Conservation (phyloP, 2,888 invertebrate genomes). For the Labia minor region DNA sequence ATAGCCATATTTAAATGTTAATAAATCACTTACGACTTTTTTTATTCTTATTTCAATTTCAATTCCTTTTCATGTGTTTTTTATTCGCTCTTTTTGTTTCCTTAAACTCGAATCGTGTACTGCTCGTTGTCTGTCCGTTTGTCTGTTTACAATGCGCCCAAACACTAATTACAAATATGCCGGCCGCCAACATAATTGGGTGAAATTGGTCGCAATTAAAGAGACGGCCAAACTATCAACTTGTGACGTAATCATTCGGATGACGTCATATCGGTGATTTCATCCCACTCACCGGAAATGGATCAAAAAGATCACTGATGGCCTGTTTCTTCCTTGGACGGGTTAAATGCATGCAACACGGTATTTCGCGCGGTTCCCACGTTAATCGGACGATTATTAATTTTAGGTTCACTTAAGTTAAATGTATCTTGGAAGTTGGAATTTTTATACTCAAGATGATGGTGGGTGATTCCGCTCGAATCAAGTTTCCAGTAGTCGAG, state of each 20-base stretch:
- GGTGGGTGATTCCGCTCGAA: not conserved
- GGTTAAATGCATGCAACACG: not conserved
- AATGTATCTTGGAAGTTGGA: slow-evolving; percentile 1
- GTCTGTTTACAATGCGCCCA: slow-evolving; percentile 2
- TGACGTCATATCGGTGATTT: not conserved
- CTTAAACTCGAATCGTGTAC: not conserved
- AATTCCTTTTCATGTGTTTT: not conserved
- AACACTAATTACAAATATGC: not conserved
- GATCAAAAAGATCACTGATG: not conserved
- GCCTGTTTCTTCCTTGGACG: not conserved
- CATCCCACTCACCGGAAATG: slow-evolving; percentile 4
- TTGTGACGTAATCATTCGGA: not conserved
- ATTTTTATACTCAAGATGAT: not conserved
- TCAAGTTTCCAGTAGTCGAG: slow-evolving; percentile 8
- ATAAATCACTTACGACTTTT: not conserved
- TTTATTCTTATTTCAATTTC: not conserved
- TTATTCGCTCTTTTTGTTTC: not conserved
- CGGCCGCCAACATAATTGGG: not conserved
- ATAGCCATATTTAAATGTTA: not conserved
- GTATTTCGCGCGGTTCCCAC: not conserved
- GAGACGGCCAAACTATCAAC: not conserved
- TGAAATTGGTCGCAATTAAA: slow-evolving; percentile 4
- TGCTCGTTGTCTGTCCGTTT: not conserved
- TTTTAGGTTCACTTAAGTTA: not conserved
- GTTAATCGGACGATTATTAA: slow-evolving; percentile 7